phyloP scores from a whole-genome alignment of 2,888 invertebrate species.

The Xiphydria camelus region DNA sequence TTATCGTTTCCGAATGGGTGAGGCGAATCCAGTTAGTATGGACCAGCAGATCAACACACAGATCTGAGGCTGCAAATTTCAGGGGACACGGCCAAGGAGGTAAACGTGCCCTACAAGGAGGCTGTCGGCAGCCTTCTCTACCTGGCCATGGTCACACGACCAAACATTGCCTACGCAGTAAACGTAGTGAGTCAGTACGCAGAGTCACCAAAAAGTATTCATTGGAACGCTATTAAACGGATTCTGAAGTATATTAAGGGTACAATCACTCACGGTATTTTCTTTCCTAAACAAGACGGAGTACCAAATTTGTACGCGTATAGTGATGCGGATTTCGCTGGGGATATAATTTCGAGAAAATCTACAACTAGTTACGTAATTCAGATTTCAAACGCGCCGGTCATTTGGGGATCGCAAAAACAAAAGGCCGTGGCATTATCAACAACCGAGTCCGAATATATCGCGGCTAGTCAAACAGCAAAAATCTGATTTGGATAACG shows the following conservation, averaged over 20 bases:
- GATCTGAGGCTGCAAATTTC: constrained; percentile 7
- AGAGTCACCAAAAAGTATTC: constrained; percentile 12
- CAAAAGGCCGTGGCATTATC: constrained; percentile 21
- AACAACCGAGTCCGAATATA: constrained; percentile 21
- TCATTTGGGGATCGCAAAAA: constrained; percentile 21
- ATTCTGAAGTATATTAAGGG: constrained; percentile 22
- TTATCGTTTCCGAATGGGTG: constrained; percentile 14
- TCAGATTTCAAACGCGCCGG: constrained; percentile 13
- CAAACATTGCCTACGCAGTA: constrained; percentile 20
- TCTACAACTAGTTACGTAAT: constrained; percentile 24
- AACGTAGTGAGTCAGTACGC: constrained; percentile 14
- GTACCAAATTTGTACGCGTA: constrained; percentile 8
- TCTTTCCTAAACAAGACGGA: neutral
- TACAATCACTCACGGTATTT: constrained; percentile 12
- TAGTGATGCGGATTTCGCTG: constrained; percentile 24
- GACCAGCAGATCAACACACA: constrained; percentile 22
- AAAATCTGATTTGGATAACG: constrained; percentile 18
- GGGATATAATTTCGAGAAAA: constrained; percentile 16
- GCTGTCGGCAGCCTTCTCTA: constrained; percentile 22
- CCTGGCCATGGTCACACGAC: constrained; percentile 18
- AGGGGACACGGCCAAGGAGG: neutral
- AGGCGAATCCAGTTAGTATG: constrained; percentile 16
- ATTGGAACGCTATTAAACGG: constrained; percentile 23
- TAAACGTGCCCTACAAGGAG: constrained; percentile 18
- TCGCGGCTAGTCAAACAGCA: constrained; percentile 17